Conservation (phyloP, 2,888 invertebrate genomes). For the Epirrita christyi region DNA sequence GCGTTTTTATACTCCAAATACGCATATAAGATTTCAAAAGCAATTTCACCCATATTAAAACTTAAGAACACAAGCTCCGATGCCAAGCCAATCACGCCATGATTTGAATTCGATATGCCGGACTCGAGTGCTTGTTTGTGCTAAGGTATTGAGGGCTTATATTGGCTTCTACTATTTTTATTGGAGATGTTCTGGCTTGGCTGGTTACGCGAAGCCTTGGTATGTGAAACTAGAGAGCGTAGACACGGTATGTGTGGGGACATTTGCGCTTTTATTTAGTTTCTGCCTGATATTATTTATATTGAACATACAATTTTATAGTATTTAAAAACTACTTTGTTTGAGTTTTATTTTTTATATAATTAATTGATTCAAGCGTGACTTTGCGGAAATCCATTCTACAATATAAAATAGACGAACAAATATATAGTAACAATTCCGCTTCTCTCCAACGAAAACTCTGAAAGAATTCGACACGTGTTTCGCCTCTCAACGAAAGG, state of each 20-base stretch:
- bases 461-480: too few species aligned
- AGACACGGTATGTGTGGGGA: slow-evolving; percentile 5
- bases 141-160: slow-evolving; percentile 30
- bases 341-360: too few species aligned
- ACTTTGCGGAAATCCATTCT: too few species aligned
- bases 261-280: slow-evolving; percentile 2
- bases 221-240: neutral
- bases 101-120: slow-evolving; percentile 35
- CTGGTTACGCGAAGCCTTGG: neutral
- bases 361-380: too few species aligned
- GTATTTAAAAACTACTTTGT: too few species aligned
- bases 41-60: slow-evolving; percentile 26
- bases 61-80: slow-evolving; percentile 13
- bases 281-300: neutral
- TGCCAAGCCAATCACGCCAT: slow-evolving; percentile 33
- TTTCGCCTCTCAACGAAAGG: too few species aligned
- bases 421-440: too few species aligned
- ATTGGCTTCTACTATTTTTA: slow-evolving; percentile 34
- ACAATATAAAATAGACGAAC: too few species aligned
- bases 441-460: too few species aligned
- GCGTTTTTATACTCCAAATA: neutral
- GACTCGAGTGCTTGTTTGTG: slow-evolving; percentile 35
- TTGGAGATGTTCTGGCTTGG: slow-evolving; percentile 9
- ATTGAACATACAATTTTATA: too few species aligned
- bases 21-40: slow-evolving; percentile 10